These are phyloP conservation scores for Erpornis zantholeuca DNA, from an alignment of 2,113 vertebrate species.

Conservation along the genomic window DNA sequence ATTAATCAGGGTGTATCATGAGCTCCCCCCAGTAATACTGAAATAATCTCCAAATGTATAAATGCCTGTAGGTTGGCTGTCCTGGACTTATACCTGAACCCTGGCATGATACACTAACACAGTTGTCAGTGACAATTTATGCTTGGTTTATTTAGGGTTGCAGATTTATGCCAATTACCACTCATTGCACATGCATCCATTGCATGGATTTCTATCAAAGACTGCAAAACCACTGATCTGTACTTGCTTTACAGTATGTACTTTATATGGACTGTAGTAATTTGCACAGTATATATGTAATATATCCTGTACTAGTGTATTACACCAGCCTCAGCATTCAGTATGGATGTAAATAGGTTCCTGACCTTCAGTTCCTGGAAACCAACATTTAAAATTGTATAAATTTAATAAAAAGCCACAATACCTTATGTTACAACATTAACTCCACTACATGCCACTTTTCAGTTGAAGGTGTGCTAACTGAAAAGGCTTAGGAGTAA, in stretches of 20 bases:
- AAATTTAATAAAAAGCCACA: not conserved
- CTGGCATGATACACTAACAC: not conserved
- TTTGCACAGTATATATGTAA: not conserved
- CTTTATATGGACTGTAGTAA: not conserved
- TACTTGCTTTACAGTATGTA: not conserved
- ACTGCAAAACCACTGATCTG: not conserved
- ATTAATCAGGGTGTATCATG: not conserved
- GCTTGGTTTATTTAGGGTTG: not conserved
- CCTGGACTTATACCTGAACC: not conserved
- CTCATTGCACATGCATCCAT: not conserved
- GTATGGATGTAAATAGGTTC: not conserved
- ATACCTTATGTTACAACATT: not conserved
- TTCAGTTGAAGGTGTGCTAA: not conserved
- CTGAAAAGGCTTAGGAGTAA: not conserved
- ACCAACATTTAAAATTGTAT: not conserved
- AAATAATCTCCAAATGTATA: not conserved
- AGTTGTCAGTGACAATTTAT: not conserved
- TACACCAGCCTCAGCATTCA: not conserved
- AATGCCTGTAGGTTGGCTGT: not conserved
- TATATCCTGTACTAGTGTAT: not conserved
- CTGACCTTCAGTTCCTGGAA: not conserved
- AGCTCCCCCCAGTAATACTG: not conserved
- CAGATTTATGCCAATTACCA: not conserved
- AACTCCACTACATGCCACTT: not conserved
- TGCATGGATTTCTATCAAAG: not conserved